These are phyloP conservation scores for Eueremaeus valkanovi DNA, from an alignment of 2,888 invertebrate genomes.

Conservation along the genomic window DNA sequence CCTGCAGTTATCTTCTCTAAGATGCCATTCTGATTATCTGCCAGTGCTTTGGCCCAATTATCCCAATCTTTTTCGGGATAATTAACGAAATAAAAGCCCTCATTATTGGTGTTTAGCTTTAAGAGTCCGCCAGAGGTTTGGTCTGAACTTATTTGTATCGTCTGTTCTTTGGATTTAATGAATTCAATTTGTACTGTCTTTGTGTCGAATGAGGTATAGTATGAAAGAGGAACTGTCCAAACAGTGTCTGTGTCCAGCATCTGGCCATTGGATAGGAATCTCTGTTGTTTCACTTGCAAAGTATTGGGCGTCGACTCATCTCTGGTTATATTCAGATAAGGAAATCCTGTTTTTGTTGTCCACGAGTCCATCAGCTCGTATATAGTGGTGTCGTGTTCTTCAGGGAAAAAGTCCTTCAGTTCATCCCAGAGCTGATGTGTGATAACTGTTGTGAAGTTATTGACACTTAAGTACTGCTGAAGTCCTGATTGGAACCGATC, in stretches of 20 bases:
- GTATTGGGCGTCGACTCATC: background rate
- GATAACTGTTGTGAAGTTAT: slow-evolving; percentile 12
- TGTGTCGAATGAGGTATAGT: slow-evolving; percentile 7
- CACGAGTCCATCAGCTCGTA: slow-evolving; percentile 28
- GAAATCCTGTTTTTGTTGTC: slow-evolving; percentile 36
- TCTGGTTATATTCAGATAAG: slow-evolving; percentile 33
- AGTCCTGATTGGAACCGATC: slow-evolving; percentile 4
- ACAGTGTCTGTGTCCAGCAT: slow-evolving; percentile 1
- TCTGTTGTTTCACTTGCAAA: slow-evolving; percentile 19
- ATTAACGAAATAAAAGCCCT: slow-evolving; percentile 56
- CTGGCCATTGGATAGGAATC: slow-evolving; percentile 33
- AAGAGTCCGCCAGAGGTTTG: background rate
- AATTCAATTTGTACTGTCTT: background rate
- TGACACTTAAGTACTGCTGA: background rate
- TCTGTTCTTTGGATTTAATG: slow-evolving; percentile 27
- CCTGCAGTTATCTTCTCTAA: slow-evolving; percentile 51
- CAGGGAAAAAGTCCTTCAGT: slow-evolving; percentile 27
- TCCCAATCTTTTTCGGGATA: slow-evolving; percentile 54
- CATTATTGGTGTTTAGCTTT: slow-evolving; percentile 27
- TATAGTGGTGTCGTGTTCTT: slow-evolving; percentile 12
- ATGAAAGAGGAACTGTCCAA: slow-evolving; percentile 38
- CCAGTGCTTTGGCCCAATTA: slow-evolving; percentile 49
- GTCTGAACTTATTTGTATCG: background rate
- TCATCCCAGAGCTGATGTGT: slow-evolving; percentile 23
- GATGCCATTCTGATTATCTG: slow-evolving; percentile 1